Conservation (phyloP, 2,797 vertebrate genomes). For the Enteromius afrohamiltoni region DNA sequence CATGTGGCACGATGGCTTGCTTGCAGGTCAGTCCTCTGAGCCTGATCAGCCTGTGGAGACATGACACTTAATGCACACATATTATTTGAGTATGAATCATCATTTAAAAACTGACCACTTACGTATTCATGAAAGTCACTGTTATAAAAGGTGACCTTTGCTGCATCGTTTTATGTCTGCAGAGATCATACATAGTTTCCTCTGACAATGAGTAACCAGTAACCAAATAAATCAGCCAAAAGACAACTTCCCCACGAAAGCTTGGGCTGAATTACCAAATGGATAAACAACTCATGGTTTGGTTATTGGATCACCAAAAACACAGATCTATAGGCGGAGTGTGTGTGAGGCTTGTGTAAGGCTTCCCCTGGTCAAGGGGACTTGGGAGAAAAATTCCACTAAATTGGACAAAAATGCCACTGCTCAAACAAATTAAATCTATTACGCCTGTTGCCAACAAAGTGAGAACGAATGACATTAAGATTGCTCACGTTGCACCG, state of each 20-base stretch:
- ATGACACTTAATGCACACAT: background rate
- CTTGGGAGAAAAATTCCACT: no score
- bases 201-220: background rate
- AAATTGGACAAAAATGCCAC: no score
- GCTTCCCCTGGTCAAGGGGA: no score
- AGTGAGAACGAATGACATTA: no score
- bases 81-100: background rate
- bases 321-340: no score
- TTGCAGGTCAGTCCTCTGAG: constrained; percentile 17
- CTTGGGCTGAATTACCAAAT: background rate
- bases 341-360: no score
- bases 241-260: background rate
- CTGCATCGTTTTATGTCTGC: background rate
- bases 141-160: background rate
- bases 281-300: no score
- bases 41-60: constrained; percentile 48
- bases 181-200: background rate
- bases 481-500: no score
- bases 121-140: constrained; percentile 59
- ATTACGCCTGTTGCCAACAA: no score
- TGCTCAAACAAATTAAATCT: no score
- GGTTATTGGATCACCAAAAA: no score
- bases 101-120: constrained; percentile 42
- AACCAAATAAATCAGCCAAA: background rate
- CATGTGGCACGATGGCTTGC: constrained; percentile 19